Base-by-base conservation (phyloP, 2,888 invertebrate species). In the Aleiodes alternator region DNA sequence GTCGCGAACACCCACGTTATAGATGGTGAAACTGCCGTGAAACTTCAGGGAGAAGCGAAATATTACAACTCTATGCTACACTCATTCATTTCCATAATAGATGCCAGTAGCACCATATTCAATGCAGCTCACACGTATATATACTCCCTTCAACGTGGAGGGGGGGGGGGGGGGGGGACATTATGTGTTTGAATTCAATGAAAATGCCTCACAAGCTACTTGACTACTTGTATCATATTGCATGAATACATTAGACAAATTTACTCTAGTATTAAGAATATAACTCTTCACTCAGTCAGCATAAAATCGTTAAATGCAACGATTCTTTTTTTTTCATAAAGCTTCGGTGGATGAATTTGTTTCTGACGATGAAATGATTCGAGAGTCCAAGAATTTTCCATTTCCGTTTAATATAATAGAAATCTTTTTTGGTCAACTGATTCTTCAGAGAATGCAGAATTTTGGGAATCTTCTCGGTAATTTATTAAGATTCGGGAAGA, bases 21-120 rank as follows among this genome's bases (percentile, higher is more conserved):
- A 43, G 43, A 43, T 43, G 11, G 50, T 66, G 66, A 69, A 73
- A 43, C 61, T 74, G 16, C 14, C 29, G 51, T 51, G 31, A 61
- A 74, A 71, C 59, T 69, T 69, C 43, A 56, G 14, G 38, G 38
- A 70, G 34, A 29, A 69, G 43, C 56, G 56, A 51, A 53, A 64
- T 56, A 73, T 69, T 29, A 51, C 50, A 56, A 64, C 61, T 72
- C 51, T 72, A 23, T 66, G 56, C 59, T 53, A n/a, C 12, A 72
- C 72, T 68, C 71, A 57, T 76, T 76, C 72, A 76, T 76, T 76
- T 76, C 68, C 72, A 72, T 76, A 68, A 68, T 68, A 76, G 76
- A 76, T 76, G 72, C 59, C 76, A 76, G 43, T 57, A 68, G 57
- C 76, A 76, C 43, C 43, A 11, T 8, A 43, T 43, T 43, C 43